These are phyloP conservation scores for Monopterus albus DNA, from an alignment of 2,113 vertebrate genomes.

Conservation along the genomic window DNA sequence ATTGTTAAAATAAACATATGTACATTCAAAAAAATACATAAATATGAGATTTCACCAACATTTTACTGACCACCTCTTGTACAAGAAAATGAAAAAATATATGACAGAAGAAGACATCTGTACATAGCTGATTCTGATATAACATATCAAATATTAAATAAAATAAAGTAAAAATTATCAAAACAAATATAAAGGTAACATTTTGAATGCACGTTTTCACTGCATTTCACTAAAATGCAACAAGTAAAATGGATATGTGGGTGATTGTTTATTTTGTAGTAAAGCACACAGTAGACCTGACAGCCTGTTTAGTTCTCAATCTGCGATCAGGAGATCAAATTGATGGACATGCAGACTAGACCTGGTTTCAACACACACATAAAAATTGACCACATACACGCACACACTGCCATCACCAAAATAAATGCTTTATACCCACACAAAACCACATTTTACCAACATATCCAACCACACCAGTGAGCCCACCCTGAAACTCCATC, in stretches of 20 bases:
- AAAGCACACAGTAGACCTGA: conserved; percentile 48
- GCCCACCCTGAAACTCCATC: conserved; percentile 74
- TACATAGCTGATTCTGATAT: too few species aligned
- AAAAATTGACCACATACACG: conserved; percentile 51
- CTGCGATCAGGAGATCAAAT: conserved; percentile 64
- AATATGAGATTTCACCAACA: not conserved
- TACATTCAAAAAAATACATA: not conserved
- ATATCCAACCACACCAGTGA: conserved; percentile 67
- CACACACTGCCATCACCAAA: conserved; percentile 53
- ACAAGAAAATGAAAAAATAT: too few species aligned
- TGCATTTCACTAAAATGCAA: not conserved
- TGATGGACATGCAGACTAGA: conserved; percentile 41
- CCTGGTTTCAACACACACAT: conserved; percentile 36
- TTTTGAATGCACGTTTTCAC: not conserved
- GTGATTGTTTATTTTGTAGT: conserved; percentile 40
- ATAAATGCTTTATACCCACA: conserved; percentile 73
- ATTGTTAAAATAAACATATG: too few species aligned
- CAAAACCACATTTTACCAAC: conserved; percentile 68
- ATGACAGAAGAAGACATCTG: too few species aligned
- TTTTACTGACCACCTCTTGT: too few species aligned
- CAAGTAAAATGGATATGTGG: not conserved
- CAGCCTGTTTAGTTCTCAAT: conserved; percentile 55
- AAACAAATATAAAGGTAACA: not conserved
- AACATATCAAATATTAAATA: not conserved
- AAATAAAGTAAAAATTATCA: too few species aligned